Conservation (phyloP, 2,888 invertebrate genomes). For the Hydrotaea cyrtoneurina region DNA sequence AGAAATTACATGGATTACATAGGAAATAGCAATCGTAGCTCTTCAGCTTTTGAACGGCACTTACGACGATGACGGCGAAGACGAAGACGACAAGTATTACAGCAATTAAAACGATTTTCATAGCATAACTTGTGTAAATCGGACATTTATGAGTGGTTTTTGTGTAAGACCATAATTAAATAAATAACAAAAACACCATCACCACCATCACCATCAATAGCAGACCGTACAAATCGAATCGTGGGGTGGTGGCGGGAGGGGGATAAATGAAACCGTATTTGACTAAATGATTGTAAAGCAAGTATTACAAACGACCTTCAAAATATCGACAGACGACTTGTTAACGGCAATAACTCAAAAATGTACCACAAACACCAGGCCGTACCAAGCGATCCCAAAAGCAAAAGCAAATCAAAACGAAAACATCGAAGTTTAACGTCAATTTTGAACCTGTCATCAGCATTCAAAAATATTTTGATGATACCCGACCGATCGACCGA, state of each 20-base stretch:
- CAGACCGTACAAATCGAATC: neutral
- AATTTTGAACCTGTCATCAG: slow-evolving; percentile 53
- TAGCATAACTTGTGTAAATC: slow-evolving; percentile 19
- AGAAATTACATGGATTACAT: neutral
- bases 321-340: neutral
- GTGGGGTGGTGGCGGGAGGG: too few species aligned
- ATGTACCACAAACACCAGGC: neutral
- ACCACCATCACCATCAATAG: neutral
- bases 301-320: slow-evolving; percentile 55
- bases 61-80: too few species aligned
- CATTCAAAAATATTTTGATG: neutral
- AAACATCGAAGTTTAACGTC: slow-evolving; percentile 16
- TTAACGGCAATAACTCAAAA: slow-evolving; percentile 19
- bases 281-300: slow-evolving; percentile 29
- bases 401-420: slow-evolving; percentile 28
- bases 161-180: neutral
- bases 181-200: neutral
- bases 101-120: neutral
- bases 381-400: too few species aligned
- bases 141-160: slow-evolving; percentile 30
- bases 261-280: neutral
- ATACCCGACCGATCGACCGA: neutral
- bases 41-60: neutral
- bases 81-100: too few species aligned
- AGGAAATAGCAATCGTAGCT: slow-evolving; percentile 9